Base-by-base conservation (phyloP, 2,888 invertebrate species). In the Altica lythri region DNA sequence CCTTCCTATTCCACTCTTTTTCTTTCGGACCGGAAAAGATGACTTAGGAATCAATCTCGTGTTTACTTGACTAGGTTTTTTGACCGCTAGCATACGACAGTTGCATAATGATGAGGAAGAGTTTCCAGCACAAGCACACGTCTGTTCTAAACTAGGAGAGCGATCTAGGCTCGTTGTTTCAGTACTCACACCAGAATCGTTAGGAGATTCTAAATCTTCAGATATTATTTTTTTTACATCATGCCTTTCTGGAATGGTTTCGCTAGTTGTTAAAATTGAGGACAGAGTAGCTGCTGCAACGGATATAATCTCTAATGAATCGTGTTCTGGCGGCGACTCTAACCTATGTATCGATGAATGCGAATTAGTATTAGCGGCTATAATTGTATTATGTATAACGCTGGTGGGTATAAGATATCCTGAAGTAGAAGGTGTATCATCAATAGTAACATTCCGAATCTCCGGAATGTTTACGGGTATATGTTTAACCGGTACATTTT, bases 161-260 rank as follows among this genome's bases (percentile, higher is more conserved):
- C 84, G 53, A 71, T 85, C 84, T 67, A 87, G 74, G 65, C 86
- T 86, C 19, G 87, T 86, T 60, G 86, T 88, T 71, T 87, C 88
- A 16, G 88, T 88, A 68, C 86, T 86, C 43, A 88, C 85, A 0
- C 88, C 87, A 0, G 87, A 87, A 70, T 88, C 87, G 6, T 79
- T 78, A 14, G 81, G 80, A 18, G 77, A 77, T 47, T 75, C 74
- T 22, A 71, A 55, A 27, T 65, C 57, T 8, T 50, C 51, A 8
- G 22, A 48, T 14, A 25, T 32, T 59, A 77, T 75, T 60, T 74
- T 78, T n/a, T 19, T 17, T 2, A 27, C 12, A 12, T 38, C 38
- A 3, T 29, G 29, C n/a, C 22, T 45, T 13, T 30, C 45, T 54
- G 44, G 30, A 5, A 50, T 53, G n/a, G 44, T 42, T 5, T 53